Evolutionary conservation across 2,797 vertebrate species (phyloP).

Genomic region (Dipus sagitta): DNA sequence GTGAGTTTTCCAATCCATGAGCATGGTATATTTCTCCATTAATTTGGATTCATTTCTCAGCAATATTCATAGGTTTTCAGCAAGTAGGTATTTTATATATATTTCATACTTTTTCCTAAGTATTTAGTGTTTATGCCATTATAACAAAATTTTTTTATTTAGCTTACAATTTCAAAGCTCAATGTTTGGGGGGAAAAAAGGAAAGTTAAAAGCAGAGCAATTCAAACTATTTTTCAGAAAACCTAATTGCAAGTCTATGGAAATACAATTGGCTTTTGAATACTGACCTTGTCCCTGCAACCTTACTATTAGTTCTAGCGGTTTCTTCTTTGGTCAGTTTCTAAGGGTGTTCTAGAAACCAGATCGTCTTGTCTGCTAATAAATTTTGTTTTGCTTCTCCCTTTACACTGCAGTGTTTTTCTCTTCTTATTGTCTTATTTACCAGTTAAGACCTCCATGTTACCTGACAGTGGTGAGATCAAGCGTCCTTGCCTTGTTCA

Average conservation of each 20-base stretch:
- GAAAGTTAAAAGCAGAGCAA: too few relatives aligned
- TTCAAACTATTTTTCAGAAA: too few relatives aligned
- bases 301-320: neutral
- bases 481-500: neutral
- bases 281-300: neutral
- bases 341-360: neutral
- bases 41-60: neutral
- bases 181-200: too few relatives aligned
- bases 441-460: neutral
- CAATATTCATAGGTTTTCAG: neutral
- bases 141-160: neutral
- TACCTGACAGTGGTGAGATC: neutral
- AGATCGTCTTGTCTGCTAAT: neutral
- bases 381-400: neutral
- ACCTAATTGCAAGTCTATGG: neutral
- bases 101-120: neutral
- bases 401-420: neutral
- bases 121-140: neutral
- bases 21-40: neutral
- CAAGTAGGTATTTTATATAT: neutral
- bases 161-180: neutral
- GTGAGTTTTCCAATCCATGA: neutral
- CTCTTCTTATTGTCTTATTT: neutral
- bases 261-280: conserved; percentile 4
- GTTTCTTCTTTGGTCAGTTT: neutral